Evolutionary conservation across 92 coral and sea anemone species (phyloP), one percentile per base, ranked within the genome.

Genomic region (Virgularia gustaviana): DNA sequence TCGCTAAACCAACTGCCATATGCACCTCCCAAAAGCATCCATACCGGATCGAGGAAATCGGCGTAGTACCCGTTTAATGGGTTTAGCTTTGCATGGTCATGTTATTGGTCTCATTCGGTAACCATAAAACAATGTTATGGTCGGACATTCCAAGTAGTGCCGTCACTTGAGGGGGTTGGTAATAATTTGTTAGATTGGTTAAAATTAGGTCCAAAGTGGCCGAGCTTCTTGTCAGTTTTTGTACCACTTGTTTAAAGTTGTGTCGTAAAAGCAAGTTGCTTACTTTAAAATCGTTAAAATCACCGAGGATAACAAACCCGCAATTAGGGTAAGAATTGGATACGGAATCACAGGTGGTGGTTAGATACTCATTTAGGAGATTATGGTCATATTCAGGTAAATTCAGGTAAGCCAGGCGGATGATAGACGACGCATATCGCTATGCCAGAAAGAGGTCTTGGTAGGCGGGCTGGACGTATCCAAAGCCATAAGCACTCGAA

Each of bases 61-160:
- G 19, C 76, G 87, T 25, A 77, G 64, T 35, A 28, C 42, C 23
- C 73, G 56, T 70, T 82, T 82, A 27, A 29, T 15, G 49, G 70
- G 41, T 16, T 71, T 71, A 9, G 27, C 10, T 33, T 19, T 58
- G 49, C 19, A 43, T 23, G 45, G 36, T 16, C 11, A 35, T 43
- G 13, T 16, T 13, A 13, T 16, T 45, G 15, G 22, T 24, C 28
- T 22, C 22, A 35, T 16, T 33, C 16, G 68, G 66, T 18, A 23
- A 24, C 68, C 81, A 33, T 19, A 18, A 47, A 49, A 76, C 73
- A 27, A 81, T 75, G 36, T 58, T 81, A 51, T 80, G 82, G 56
- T 75, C 85, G 15, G 68, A 15, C n/a, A 82, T 33, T 12, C 85
- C 79, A 13, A 85, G 70, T 27, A 79, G 85, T 31, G 85, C 89